phyloP scores from a whole-genome alignment of 2,113 vertebrate species.

The Anarhynchus alexandrinus region DNA sequence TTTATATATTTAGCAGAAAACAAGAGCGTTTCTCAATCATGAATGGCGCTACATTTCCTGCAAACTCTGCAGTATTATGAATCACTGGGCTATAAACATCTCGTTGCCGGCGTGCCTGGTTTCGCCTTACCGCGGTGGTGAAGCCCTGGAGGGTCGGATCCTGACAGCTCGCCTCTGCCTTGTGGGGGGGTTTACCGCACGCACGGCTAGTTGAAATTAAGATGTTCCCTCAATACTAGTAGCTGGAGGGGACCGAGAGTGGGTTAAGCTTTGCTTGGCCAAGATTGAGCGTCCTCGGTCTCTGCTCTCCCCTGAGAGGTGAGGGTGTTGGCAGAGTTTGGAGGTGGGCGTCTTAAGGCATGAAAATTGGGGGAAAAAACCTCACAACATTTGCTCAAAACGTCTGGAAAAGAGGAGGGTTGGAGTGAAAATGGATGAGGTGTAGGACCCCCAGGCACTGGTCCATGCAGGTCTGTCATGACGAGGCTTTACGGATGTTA shows the following conservation, averaged over 20 bases:
- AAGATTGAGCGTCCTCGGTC: too few species aligned
- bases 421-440: too few species aligned
- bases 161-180: background rate
- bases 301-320: too few species aligned
- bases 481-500: too few species aligned
- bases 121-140: rapidly evolving
- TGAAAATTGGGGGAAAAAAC: too few species aligned
- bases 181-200: rapidly evolving
- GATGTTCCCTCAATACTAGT: background rate
- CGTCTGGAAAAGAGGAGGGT: too few species aligned
- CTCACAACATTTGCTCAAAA: too few species aligned
- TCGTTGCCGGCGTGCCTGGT: background rate
- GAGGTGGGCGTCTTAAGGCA: too few species aligned
- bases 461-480: too few species aligned
- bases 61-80: constrained; percentile 44
- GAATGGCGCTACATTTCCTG: background rate
- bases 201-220: background rate
- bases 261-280: too few species aligned
- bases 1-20: constrained; percentile 62
- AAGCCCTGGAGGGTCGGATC: background rate
- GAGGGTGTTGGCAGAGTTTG: too few species aligned
- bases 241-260: background rate
- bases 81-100: constrained; percentile 32
- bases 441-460: too few species aligned
- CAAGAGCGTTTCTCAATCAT: constrained; percentile 26